Evolutionary conservation across 2,113 vertebrate genomes (phyloP).

Genomic region (Sitta europaea): DNA sequence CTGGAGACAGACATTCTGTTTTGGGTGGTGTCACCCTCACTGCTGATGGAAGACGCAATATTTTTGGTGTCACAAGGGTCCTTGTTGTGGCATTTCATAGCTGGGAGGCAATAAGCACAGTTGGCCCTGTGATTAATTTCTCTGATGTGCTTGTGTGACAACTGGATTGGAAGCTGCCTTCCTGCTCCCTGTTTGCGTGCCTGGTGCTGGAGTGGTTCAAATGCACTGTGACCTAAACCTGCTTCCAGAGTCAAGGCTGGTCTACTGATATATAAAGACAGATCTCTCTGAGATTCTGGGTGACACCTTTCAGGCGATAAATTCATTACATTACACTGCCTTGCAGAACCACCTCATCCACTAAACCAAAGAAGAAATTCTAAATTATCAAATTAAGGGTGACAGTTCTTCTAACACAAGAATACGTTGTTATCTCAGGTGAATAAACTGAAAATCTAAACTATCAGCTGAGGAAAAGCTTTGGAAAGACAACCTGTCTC

Average conservation of each 20-base stretch:
- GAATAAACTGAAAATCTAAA: slow-evolving; percentile 26
- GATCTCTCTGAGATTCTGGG: background rate
- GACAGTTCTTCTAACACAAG: slow-evolving; percentile 27
- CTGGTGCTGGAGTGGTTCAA: background rate
- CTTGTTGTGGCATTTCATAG: background rate
- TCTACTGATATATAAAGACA: slow-evolving; percentile 19
- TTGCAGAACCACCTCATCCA: background rate
- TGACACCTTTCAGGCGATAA: background rate
- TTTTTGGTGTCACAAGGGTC: background rate
- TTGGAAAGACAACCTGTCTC: background rate
- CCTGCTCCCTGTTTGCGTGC: background rate
- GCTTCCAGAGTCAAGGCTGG: slow-evolving; percentile 11
- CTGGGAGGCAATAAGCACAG: background rate
- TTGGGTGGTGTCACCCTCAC: background rate
- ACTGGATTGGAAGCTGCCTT: slow-evolving; percentile 7
- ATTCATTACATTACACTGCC: background rate
- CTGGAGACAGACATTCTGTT: background rate
- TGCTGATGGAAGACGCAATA: background rate
- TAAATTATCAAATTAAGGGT: slow-evolving; percentile 35
- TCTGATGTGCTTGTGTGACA: background rate
- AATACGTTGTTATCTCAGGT: slow-evolving; percentile 21
- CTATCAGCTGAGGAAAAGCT: background rate
- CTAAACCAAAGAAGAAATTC: slow-evolving; percentile 19
- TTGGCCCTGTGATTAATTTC: slow-evolving; percentile 26
- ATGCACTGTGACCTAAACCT: background rate